These are phyloP conservation scores for Garrulus glandarius DNA, from an alignment of 2,797 vertebrate genomes.

Conservation along the genomic window DNA sequence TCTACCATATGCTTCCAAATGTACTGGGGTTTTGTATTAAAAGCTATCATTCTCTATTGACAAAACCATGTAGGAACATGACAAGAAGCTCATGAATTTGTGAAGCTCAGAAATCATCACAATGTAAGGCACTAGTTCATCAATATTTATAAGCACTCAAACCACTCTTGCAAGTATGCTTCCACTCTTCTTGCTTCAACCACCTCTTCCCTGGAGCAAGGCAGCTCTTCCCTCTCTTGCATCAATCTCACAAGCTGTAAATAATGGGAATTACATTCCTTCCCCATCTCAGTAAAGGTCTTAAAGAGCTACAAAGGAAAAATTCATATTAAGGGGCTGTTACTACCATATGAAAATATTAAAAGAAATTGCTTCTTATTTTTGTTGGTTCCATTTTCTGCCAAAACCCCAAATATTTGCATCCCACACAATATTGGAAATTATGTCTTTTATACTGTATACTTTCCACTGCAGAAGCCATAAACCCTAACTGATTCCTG, in stretches of 20 bases:
- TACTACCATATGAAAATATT: background rate
- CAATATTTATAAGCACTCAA: constrained; percentile 28
- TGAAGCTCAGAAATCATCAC: background rate
- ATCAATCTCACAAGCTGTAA: background rate
- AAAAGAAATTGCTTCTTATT: background rate
- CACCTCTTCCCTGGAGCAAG: background rate
- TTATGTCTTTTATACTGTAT: background rate
- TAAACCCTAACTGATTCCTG: constrained; percentile 47
- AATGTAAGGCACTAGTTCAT: background rate
- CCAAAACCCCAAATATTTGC: background rate
- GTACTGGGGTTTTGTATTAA: background rate
- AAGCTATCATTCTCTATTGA: background rate
- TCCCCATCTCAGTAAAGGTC: background rate
- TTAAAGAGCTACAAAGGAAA: background rate
- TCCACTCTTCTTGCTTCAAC: background rate
- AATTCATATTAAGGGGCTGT: background rate
- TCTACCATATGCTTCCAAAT: background rate
- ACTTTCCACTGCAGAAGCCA: background rate
- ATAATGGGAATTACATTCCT: background rate
- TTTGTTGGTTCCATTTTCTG: background rate
- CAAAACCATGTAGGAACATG: background rate
- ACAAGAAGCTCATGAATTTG: background rate
- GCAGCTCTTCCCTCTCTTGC: background rate
- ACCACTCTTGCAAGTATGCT: background rate
- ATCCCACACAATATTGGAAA: background rate